phyloP scores from a whole-genome alignment of 2,797 vertebrate genomes.

The Prionace glauca region DNA sequence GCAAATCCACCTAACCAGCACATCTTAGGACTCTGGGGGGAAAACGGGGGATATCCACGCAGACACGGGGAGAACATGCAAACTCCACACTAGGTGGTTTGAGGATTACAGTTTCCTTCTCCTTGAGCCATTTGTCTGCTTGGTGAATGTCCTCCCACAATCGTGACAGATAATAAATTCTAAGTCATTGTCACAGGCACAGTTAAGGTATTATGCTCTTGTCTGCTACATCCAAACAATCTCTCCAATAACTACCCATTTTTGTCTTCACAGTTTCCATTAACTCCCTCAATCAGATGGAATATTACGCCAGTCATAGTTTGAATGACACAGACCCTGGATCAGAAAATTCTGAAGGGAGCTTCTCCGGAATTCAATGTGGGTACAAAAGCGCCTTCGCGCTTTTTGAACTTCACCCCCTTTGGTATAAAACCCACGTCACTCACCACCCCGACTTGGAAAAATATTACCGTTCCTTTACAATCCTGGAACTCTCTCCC shows the following conservation, averaged over 20 bases:
- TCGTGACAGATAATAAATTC: background rate
- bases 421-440: background rate
- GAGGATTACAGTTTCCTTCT: too few relatives aligned
- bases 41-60: too few relatives aligned
- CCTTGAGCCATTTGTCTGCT: background rate
- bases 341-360: background rate
- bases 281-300: background rate
- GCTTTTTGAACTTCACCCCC: background rate
- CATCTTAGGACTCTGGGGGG: too few relatives aligned
- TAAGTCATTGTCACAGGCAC: background rate
- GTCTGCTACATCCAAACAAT: background rate
- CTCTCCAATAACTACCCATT: background rate
- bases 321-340: background rate
- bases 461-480: too few relatives aligned
- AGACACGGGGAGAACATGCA: too few relatives aligned
- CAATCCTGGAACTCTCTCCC: too few relatives aligned
- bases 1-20: too few relatives aligned
- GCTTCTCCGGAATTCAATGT: background rate
- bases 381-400: background rate
- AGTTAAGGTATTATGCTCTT: background rate
- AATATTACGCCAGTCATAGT: background rate
- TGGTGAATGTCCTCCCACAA: background rate
- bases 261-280: background rate
- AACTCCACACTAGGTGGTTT: too few relatives aligned
- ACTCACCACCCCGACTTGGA: background rate